Evolutionary conservation across 1,140 invertebrate genomes (phyloP), one percentile per base, ranked within the genome.

Genomic region (Ridgeia piscesae): DNA sequence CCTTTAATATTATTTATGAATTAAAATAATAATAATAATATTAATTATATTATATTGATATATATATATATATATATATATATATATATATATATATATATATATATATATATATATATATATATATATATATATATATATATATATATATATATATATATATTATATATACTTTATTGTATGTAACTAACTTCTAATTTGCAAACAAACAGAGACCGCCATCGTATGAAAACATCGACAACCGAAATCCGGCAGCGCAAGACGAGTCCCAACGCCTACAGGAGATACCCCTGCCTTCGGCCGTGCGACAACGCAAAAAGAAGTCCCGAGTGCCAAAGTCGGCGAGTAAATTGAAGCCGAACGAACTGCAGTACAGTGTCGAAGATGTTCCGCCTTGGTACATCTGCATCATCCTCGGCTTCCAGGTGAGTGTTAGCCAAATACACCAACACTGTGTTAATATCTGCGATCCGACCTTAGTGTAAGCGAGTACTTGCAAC

Each of bases 331-430:
- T 21, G 11, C 58, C 58, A 21, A 77, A 77, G 58, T 4, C 58
- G 14, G 14, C 58, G 17, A 77, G 58, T 77, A 8, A 21, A 9
- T 21, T 77, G 58, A 77, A 77, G 58, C 58, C 58, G 8, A 77
- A 90, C 21, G 89, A 92, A 33, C 91, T 95, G 92, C 92, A 97
- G 0, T 98, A 98, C 95, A 97, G 97, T 34, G 97, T 98, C 34
- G 98, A 98, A 91, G 98, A 98, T 94, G 95, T 97, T 42, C 98
- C 98, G 21, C 97, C 98, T 0, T 98, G 97, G 97, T 98, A 98
- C 95, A 96, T 98, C 0, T 97, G 97, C 93, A 96, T 98, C 91
- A 97, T 98, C 93, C 97, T 98, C 96, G 98, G 98, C 58, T 96
- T 98, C 89, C 98, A 98, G 97, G 98, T 98, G 42, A 33, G 91